These are phyloP conservation scores for Lasiurus cinereus DNA, from an alignment of 2,113 vertebrate species.

Conservation along the genomic window DNA sequence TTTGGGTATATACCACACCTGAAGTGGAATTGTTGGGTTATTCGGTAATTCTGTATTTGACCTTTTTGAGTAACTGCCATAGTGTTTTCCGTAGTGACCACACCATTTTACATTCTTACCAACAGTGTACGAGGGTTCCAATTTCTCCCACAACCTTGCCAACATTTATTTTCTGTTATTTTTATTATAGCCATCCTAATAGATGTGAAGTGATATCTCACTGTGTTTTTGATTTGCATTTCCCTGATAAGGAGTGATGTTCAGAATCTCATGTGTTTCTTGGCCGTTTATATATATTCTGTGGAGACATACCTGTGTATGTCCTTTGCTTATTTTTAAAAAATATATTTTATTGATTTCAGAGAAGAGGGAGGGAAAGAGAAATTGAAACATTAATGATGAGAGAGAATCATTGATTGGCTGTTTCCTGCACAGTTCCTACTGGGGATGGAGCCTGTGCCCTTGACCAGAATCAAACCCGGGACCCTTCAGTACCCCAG, in stretches of 20 bases:
- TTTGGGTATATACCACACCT: background rate
- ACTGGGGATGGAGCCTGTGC: no score
- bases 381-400: no score
- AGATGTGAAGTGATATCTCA: background rate
- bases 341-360: no score
- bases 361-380: no score
- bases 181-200: background rate
- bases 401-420: no score
- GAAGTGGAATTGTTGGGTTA: background rate
- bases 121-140: background rate
- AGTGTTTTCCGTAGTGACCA: background rate
- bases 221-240: conserved; percentile 11
- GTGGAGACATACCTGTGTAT: conserved; percentile 2
- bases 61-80: background rate
- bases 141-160: background rate
- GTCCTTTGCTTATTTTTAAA: background rate
- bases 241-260: background rate
- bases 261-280: background rate
- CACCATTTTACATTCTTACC: background rate
- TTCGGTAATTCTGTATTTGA: background rate
- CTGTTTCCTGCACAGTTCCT: no score
- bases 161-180: background rate
- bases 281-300: background rate
- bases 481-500: no score
- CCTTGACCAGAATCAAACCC: no score